Evolutionary conservation across 1,140 invertebrate species (phyloP).

Genomic region (Cepaea nemoralis): DNA sequence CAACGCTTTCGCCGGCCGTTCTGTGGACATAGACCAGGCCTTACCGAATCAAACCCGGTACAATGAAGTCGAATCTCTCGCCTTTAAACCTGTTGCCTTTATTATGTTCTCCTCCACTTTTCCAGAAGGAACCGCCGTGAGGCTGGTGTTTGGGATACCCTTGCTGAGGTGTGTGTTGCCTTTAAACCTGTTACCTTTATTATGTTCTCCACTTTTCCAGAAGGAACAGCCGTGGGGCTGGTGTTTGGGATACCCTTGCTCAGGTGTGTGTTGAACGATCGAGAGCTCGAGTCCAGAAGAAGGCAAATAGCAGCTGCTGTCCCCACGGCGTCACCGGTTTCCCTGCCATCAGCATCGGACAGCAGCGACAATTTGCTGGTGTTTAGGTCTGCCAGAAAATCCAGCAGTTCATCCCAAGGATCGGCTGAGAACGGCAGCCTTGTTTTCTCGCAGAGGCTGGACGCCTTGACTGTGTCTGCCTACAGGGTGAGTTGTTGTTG

Average conservation of each 20-base stretch:
- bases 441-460: slow-evolving; percentile 37
- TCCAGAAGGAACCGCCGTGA: slow-evolving; percentile 38
- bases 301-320: not conserved
- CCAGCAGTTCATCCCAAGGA: slow-evolving; percentile 65
- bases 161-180: slow-evolving; percentile 84
- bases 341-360: slow-evolving; percentile 47
- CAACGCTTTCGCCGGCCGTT: too few species aligned
- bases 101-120: too few species aligned
- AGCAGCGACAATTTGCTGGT: slow-evolving; percentile 52
- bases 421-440: slow-evolving; percentile 54
- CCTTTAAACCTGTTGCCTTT: too few species aligned
- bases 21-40: too few species aligned
- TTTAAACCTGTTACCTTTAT: too few species aligned
- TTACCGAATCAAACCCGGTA: too few species aligned
- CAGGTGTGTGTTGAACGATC: slow-evolving; percentile 85
- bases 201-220: not conserved
- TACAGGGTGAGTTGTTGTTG: slow-evolving; percentile 20
- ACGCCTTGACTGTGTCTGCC: slow-evolving; percentile 4
- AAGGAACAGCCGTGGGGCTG: slow-evolving; percentile 65
- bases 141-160: slow-evolving; percentile 85
- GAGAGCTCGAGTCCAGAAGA: slow-evolving; percentile 75
- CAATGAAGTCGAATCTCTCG: too few species aligned
- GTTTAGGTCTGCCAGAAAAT: slow-evolving; percentile 58
- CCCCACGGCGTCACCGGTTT: not conserved
- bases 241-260: slow-evolving; percentile 87